Base-by-base conservation (phyloP, 2,888 invertebrate species). In the Hirudinaria manillensis region DNA sequence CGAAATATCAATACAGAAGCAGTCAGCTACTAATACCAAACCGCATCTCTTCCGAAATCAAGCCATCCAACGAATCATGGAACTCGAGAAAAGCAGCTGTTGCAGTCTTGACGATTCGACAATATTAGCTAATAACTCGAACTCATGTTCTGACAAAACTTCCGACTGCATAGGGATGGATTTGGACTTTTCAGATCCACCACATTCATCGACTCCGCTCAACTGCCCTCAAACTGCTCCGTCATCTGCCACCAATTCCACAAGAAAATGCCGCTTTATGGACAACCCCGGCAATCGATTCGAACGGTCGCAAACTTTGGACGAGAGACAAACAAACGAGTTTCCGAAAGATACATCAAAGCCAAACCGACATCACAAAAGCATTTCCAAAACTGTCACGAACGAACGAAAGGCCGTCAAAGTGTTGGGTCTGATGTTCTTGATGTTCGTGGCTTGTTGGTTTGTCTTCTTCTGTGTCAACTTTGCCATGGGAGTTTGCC, bases 391-490 rank as follows among this genome's bases (percentile, higher is more conserved):
- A 53, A 91, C 81, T 65, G 86, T 95, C 74, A 89, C 92, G 4
- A 88, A 94, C 74, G 95, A 97, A 84, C 95, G 96, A 84, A 96
- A 96, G 85, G 97, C 97, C 0, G 95, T 96, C 19, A 94, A 96
- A 87, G 79, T 85, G 7, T 81, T 85, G 4, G 84, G 84, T 38
- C 82, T 84, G 24, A 84, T 85, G 74, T 85, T 85, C 78, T 81
- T 81, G 53, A 83, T 84, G 61, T 85, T 85, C 78, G 81, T 85
- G 7, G 78, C 84, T 34, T 84, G 83, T 78, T 85, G 85, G 84
- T 83, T 84, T 6, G 85, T 85, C 29, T 85, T 85, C 80, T 85
- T 84, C 79, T 80, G 82, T 36, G 80, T 82, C n/a, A 85, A 85
- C 79, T 88, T 95, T 83, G 87, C 94, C 79, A 91, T 93, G 21